Base-by-base conservation (phyloP, 2,797 vertebrate genomes). In the Pseudocheirus occidentalis region DNA sequence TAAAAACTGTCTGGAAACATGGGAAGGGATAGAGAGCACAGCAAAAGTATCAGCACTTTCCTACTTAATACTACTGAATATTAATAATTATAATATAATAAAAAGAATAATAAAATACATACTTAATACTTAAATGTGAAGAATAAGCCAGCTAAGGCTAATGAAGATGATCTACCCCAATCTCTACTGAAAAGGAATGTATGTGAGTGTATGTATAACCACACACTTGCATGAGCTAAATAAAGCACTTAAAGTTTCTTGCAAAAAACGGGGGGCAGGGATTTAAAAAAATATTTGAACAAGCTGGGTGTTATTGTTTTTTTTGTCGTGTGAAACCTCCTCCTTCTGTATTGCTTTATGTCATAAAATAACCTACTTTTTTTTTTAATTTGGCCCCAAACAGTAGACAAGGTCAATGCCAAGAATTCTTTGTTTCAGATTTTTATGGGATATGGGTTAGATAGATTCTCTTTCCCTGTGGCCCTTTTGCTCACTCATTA, bases 1-100 rank as follows among this genome's bases (percentile, higher is more conserved):
- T 87, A 94, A 81, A 56, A 96, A 66, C 94, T 28, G 90, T 92
- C 91, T 97, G 90, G 93, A 97, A 96, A 96, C 21, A 90, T 52
- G 91, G 95, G 94, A 31, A 52, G 73, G 53, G 5, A 9, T 27
- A 81, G 24, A 16, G 53, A 56, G 10, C 2, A 94, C 54, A 94
- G 13, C 55, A 16, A 92, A 50, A 91, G n/a, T 46, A 27, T 50
- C 87, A 93, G 87, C 87, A 92, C 16, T 93, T 53, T 95, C 40
- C 4, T 52, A 52, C 52, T 4, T 52, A 52, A 52, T 52, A 52
- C 52, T 52, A 52, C 52, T 52, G 4, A 52, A 5, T 4, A 52
- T 52, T 52, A 52, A 52, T 52, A 52, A 52, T 52, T 52, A 52
- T 52, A 52, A 52, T 52, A 52, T 52, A 52, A 52, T 52, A 52